Conservation (phyloP, 1,140 invertebrate genomes). For the Octopus bimaculoides region DNA sequence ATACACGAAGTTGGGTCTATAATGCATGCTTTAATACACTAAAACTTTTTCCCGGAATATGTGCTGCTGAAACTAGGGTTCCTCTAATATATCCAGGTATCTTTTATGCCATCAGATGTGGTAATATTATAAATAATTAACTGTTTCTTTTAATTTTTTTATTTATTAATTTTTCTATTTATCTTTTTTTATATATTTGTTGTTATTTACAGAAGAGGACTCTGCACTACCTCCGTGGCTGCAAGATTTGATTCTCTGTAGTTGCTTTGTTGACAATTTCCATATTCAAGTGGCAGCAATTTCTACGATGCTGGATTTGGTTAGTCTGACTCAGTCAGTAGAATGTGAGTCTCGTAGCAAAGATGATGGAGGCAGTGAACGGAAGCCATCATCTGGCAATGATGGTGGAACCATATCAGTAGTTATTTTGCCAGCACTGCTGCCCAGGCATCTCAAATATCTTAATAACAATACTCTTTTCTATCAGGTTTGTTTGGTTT, state of each 20-base stretch:
- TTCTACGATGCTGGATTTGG: slow-evolving; percentile 73
- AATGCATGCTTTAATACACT: too few species aligned
- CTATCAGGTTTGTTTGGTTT: slow-evolving; percentile 62
- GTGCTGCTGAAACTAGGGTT: too few species aligned
- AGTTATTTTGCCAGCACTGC: slow-evolving; percentile 68
- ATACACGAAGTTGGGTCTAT: too few species aligned
- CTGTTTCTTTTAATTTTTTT: too few species aligned
- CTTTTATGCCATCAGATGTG: too few species aligned
- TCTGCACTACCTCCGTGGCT: slow-evolving; percentile 72
- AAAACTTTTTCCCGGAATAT: too few species aligned
- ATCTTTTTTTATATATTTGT: slow-evolving; percentile 10
- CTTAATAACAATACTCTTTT: slow-evolving; percentile 67
- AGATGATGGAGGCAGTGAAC: slow-evolving; percentile 16
- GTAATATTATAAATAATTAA: too few species aligned
- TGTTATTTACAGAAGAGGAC: slow-evolving; percentile 29
- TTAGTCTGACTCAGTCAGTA: slow-evolving; percentile 61
- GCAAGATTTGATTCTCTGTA: slow-evolving; percentile 69
- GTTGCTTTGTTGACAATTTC: slow-evolving; percentile 66
- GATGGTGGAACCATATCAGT: slow-evolving; percentile 65
- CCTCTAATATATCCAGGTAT: too few species aligned
- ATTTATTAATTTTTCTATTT: not conserved
- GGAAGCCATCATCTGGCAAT: slow-evolving; percentile 19
- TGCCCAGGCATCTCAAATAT: slow-evolving; percentile 66
- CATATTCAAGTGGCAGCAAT: slow-evolving; percentile 70
- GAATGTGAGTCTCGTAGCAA: slow-evolving; percentile 37